Percentiles rank a stretch among this genome's conserved stretches.
Conservation (phyloP, 2,888 invertebrate genomes). For the Lagria hirta region DNA sequence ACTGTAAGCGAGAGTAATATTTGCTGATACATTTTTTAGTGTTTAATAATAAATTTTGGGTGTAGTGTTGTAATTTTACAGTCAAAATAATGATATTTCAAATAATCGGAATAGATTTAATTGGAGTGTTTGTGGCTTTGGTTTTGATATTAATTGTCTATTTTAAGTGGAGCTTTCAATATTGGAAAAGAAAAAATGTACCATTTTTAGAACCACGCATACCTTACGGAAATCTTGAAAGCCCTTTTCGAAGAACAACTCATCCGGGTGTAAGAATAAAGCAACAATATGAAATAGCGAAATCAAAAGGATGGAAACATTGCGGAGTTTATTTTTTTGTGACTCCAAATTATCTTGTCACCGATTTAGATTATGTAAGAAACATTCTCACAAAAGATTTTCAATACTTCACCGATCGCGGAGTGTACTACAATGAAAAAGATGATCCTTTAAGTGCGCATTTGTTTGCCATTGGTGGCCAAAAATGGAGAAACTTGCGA, state of each 20-base stretch:
- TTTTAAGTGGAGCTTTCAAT: conserved; percentile 12
- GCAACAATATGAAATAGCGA: conserved; percentile 22
- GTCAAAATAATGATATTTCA: too few species aligned
- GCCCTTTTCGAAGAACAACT: not conserved
- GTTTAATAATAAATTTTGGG: too few species aligned
- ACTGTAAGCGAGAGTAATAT: too few species aligned
- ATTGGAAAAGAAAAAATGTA: conserved; percentile 14
- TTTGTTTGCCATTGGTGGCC: conserved; percentile 58
- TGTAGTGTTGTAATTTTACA: too few species aligned
- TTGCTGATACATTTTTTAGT: too few species aligned
- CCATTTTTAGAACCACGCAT: conserved; percentile 7
- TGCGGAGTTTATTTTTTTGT: conserved; percentile 50
- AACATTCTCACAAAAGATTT: conserved; percentile 62
- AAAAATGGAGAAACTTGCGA: conserved; percentile 64
- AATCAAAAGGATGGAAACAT: conserved; percentile 20
- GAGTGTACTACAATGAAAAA: conserved; percentile 59
- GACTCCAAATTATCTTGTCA: conserved; percentile 40
- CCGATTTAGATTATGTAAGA: conserved; percentile 38
- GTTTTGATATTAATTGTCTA: too few species aligned
- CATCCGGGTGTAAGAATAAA: not conserved
- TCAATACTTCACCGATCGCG: conserved; percentile 62
- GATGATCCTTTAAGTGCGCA: conserved; percentile 60
- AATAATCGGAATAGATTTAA: too few species aligned
- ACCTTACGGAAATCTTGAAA: conserved; percentile 13
- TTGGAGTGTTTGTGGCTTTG: too few species aligned